Evolutionary conservation across 2,888 invertebrate genomes (phyloP).

Genomic region (Clivina fossor): DNA sequence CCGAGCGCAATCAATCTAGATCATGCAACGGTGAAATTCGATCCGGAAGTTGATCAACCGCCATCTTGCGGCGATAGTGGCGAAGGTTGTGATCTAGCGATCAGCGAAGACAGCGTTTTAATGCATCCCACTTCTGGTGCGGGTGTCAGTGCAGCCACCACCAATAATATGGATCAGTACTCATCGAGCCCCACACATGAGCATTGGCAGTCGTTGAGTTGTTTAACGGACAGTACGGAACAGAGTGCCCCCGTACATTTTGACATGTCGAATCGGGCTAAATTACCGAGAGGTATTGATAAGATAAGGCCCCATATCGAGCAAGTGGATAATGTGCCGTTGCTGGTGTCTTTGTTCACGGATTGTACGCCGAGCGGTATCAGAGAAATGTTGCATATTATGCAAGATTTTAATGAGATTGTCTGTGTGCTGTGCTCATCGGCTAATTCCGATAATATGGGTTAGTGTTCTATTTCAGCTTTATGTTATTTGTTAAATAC

Average conservation of each 20-base stretch:
- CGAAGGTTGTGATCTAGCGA: conserved; percentile 43
- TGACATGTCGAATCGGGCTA: conserved; percentile 86
- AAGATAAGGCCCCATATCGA: conserved; percentile 95
- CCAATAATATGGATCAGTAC: conserved; percentile 41
- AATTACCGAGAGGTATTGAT: conserved; percentile 93
- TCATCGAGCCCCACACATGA: conserved; percentile 58
- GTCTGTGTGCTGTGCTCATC: conserved; percentile 93
- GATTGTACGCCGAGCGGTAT: conserved; percentile 94
- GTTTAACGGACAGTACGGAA: conserved; percentile 86
- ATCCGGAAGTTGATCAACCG: conserved; percentile 57
- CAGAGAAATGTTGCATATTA: conserved; percentile 88
- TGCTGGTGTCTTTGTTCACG: conserved; percentile 95
- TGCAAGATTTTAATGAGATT: conserved; percentile 96
- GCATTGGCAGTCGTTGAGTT: conserved; percentile 81
- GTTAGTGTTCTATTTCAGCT: too few relatives aligned
- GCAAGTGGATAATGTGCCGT: conserved; percentile 94
- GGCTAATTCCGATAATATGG: conserved; percentile 86
- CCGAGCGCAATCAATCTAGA: conserved; percentile 84
- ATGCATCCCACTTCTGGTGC: conserved; percentile 52
- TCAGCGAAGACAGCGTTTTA: conserved; percentile 55
- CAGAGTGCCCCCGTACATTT: conserved; percentile 90
- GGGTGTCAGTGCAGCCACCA: too few relatives aligned
- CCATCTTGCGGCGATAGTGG: conserved; percentile 52
- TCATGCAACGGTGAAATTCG: conserved; percentile 70
- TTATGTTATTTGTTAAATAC: too few relatives aligned